A percentile compares a stretch with the other conserved stretches of the same genome.
These are phyloP conservation scores for Gymnoscopelus microlampas DNA, from an alignment of 2,797 vertebrate species.

Conservation along the genomic window DNA sequence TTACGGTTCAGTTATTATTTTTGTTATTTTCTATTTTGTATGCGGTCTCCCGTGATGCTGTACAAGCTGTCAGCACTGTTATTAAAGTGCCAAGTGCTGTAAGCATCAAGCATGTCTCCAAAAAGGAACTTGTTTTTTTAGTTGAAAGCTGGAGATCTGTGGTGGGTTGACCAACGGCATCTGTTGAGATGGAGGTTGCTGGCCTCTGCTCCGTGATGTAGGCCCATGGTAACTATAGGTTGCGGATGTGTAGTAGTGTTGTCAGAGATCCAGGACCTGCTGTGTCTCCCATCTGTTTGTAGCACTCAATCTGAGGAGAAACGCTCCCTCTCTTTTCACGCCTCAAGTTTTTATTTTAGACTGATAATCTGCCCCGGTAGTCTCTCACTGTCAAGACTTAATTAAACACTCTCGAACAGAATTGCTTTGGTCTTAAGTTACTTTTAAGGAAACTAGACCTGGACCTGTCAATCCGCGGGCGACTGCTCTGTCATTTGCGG, in stretches of 20 bases:
- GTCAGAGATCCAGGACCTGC: constrained; percentile 27
- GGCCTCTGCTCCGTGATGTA: background rate
- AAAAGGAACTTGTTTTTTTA: constrained; percentile 9
- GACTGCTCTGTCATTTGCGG: background rate
- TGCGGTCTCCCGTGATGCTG: constrained; percentile 16
- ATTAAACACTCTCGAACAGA: constrained; percentile 11
- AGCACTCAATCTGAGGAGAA: constrained; percentile 27
- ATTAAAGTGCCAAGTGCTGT: constrained; percentile 31
- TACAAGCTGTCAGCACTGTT: constrained; percentile 26
- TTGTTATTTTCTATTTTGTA: constrained; percentile 26
- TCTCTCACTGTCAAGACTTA: constrained; percentile 10
- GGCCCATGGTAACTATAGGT: constrained; percentile 19
- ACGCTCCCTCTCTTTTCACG: constrained; percentile 15
- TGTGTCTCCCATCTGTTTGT: constrained; percentile 37
- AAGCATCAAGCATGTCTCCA: constrained; percentile 51
- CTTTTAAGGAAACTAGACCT: background rate
- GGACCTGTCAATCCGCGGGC: background rate
- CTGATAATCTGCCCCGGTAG: constrained; percentile 31
- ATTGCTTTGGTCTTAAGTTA: constrained; percentile 7
- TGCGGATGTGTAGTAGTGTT: constrained; percentile 39
- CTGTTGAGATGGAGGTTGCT: constrained; percentile 13
- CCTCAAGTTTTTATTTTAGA: constrained; percentile 31
- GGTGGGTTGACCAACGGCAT: constrained; percentile 22
- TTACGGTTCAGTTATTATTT: constrained; percentile 52
- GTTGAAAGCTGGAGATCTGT: constrained; percentile 14